Evolutionary conservation across 2,797 vertebrate species (phyloP).

Genomic region (Smutsia temminckii): DNA sequence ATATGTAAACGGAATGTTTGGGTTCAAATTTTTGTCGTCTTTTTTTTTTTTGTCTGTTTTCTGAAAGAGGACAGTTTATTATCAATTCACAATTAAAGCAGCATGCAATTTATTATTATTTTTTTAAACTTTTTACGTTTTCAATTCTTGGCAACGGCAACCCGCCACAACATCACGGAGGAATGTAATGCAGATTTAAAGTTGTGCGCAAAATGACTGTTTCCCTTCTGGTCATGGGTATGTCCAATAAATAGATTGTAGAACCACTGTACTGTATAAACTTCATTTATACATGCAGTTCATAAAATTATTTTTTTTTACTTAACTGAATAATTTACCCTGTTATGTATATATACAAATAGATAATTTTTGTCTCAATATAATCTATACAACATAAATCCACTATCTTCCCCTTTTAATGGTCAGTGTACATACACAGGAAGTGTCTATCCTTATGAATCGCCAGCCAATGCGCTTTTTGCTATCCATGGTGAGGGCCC

Average conservation of each 20-base stretch:
- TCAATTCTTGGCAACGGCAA: slow-evolving; percentile 99
- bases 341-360: slow-evolving; percentile 99
- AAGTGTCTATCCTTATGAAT: slow-evolving; percentile 99
- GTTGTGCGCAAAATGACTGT: slow-evolving; percentile 99
- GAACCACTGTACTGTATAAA: slow-evolving; percentile 99
- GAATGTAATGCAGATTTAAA: slow-evolving; percentile 97
- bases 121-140: slow-evolving; percentile 88
- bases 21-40: slow-evolving; percentile 89
- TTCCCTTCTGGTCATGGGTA: slow-evolving; percentile 99
- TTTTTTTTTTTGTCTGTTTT: slow-evolving; percentile 80
- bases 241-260: slow-evolving; percentile 99
- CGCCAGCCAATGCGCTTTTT: slow-evolving; percentile 99
- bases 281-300: slow-evolving; percentile 99
- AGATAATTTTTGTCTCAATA: slow-evolving; percentile 99
- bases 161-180: slow-evolving; percentile 98
- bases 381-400: slow-evolving; percentile 97
- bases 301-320: slow-evolving; percentile 98
- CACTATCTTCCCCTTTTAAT: slow-evolving; percentile 99
- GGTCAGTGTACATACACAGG: slow-evolving; percentile 99
- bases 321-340: slow-evolving; percentile 99
- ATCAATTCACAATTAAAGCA: slow-evolving; percentile 99
- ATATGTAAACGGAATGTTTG: slow-evolving; percentile 99
- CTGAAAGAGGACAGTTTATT: slow-evolving; percentile 95
- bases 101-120: slow-evolving; percentile 96
- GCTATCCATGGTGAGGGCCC: slow-evolving; percentile 99